These are phyloP conservation scores for Cuniculus paca DNA, from an alignment of 2,797 vertebrate species.

Conservation along the genomic window DNA sequence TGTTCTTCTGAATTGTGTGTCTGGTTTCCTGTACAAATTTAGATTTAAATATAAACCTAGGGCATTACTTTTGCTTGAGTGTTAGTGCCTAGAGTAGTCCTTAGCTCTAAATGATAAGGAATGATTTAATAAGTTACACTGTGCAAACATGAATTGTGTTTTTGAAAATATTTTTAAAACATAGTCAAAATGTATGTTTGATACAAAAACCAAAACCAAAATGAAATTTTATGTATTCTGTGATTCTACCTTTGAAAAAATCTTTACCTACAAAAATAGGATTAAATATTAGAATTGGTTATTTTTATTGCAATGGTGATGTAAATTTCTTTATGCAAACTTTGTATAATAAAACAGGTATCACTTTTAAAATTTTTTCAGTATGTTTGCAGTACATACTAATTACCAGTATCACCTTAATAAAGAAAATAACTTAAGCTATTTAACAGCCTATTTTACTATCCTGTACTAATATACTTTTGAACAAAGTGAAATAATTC, in stretches of 20 bases:
- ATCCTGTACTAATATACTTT: constrained; percentile 22
- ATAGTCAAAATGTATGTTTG: neutral
- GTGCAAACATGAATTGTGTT: constrained; percentile 11
- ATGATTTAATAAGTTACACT: constrained; percentile 47
- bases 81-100: neutral
- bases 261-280: constrained; percentile 53
- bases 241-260: constrained; percentile 50
- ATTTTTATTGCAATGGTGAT: neutral
- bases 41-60: constrained; percentile 46
- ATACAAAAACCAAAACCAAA: constrained; percentile 58
- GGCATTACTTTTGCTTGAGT: constrained; percentile 43
- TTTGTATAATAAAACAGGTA: constrained; percentile 32
- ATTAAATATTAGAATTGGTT: constrained; percentile 41
- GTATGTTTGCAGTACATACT: neutral
- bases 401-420: neutral
- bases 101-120: constrained; percentile 44
- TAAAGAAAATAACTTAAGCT: constrained; percentile 14
- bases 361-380: neutral
- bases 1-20: constrained; percentile 11
- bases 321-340: constrained; percentile 44
- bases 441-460: constrained; percentile 2
- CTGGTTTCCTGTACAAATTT: constrained; percentile 13
- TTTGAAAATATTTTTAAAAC: constrained; percentile 5
- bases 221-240: neutral
- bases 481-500: constrained; percentile 17